Conservation (phyloP, 2,888 invertebrate genomes). For the Agriopis aurantiaria region DNA sequence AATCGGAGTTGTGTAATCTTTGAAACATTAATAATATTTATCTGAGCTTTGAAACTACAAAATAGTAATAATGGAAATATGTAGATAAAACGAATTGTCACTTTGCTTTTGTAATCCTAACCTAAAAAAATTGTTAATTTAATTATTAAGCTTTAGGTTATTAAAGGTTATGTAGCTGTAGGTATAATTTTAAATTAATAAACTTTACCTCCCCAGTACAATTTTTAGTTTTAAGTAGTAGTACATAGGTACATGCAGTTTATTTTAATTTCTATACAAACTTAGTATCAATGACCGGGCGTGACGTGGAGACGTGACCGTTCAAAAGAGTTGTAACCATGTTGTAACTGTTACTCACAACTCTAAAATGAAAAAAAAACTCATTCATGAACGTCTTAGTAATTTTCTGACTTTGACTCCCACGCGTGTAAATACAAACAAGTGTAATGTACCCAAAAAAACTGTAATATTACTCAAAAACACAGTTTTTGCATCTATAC, state of each 20-base stretch:
- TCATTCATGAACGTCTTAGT: constrained; percentile 41
- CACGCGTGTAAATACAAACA: constrained; percentile 44
- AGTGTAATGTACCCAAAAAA: constrained; percentile 23
- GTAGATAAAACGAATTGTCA: too few species aligned
- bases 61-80: too few species aligned
- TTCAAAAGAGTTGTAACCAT: constrained; percentile 32
- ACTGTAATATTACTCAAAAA: constrained; percentile 39
- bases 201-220: background rate
- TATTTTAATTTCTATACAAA: background rate
- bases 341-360: constrained; percentile 32
- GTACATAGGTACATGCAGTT: background rate
- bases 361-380: constrained; percentile 20
- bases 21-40: too few species aligned
- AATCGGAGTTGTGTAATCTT: background rate
- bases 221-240: background rate
- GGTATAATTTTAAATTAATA: too few species aligned
- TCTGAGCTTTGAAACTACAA: background rate
- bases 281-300: background rate
- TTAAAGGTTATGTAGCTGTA: too few species aligned
- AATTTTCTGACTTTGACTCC: constrained; percentile 39
- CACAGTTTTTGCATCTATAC: constrained; percentile 38
- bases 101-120: too few species aligned
- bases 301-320: constrained; percentile 35
- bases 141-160: too few species aligned
- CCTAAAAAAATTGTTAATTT: too few species aligned